Evolutionary conservation across 37 sponge, comb jelly and placozoan species (phyloP).

Genomic region (Ianthella basta): DNA sequence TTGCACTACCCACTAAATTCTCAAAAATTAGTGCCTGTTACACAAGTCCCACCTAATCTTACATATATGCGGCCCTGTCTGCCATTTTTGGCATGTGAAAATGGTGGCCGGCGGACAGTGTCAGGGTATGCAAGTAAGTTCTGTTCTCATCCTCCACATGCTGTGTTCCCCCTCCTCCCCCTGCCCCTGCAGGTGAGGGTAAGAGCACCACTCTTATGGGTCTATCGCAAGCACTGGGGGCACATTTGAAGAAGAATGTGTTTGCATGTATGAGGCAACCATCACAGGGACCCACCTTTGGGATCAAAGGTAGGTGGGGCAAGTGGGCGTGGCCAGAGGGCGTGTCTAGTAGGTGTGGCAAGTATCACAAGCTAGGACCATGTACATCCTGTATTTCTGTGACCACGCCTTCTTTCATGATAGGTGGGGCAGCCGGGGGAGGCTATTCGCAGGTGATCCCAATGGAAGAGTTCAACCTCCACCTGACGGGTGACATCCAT

Average conservation of each 20-base stretch:
- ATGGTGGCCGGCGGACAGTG: no score
- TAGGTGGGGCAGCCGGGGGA: slow-evolving; percentile 99
- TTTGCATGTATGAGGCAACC: slow-evolving; percentile 98
- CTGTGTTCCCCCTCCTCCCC: not conserved
- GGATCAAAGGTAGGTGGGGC: slow-evolving; percentile 84
- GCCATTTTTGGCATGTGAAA: no score
- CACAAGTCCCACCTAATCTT: no score
- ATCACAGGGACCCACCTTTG: slow-evolving; percentile 98
- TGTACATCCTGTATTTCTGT: not conserved
- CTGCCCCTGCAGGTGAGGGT: slow-evolving; percentile 64
- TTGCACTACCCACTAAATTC: no score
- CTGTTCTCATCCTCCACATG: no score
- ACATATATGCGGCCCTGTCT: no score
- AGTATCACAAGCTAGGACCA: no score
- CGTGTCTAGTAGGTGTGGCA: slow-evolving; percentile 32
- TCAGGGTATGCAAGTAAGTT: no score
- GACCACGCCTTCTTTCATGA: not conserved
- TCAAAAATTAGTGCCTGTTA: no score
- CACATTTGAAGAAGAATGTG: slow-evolving; percentile 76
- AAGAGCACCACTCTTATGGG: slow-evolving; percentile 99
- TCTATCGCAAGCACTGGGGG: slow-evolving; percentile 87
- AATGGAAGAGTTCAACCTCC: slow-evolving; percentile 99
- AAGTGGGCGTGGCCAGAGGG: not conserved
- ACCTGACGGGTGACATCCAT: slow-evolving; percentile 98
- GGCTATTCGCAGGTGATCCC: slow-evolving; percentile 99